Conservation (phyloP, 64 coral and sea anemone genomes). For the Cladopsammia gracilis region DNA sequence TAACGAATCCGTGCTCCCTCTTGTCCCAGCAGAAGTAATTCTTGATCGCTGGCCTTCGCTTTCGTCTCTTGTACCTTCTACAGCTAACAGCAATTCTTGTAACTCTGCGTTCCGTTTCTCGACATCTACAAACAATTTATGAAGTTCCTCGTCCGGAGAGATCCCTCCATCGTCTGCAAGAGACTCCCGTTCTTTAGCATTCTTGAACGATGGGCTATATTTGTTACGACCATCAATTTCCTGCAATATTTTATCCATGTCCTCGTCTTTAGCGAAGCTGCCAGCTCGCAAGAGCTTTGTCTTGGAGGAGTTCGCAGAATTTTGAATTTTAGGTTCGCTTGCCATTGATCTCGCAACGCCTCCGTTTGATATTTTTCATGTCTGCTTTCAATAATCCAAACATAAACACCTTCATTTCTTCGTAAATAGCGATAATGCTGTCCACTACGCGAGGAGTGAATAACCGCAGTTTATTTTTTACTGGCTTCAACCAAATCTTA, state of each 20-base stretch:
- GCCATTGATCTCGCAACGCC: background rate
- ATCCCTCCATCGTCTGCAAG: background rate
- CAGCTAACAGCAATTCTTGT: slow-evolving; percentile 14
- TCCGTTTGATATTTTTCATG: background rate
- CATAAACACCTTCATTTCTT: slow-evolving; percentile 1
- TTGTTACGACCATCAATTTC: background rate
- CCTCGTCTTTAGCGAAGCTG: slow-evolving; percentile 30
- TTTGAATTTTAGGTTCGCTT: background rate
- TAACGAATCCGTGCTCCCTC: slow-evolving; percentile 13
- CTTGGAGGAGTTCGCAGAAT: background rate
- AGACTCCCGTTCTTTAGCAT: background rate
- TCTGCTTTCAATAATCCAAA: background rate
- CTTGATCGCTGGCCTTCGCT: background rate
- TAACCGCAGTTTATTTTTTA: slow-evolving; percentile 10
- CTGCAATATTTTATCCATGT: slow-evolving; percentile 15
- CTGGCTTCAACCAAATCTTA: background rate
- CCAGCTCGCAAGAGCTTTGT: background rate
- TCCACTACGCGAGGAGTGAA: background rate
- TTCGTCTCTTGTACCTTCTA: background rate
- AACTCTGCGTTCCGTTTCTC: slow-evolving; percentile 36
- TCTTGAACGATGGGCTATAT: slow-evolving; percentile 10
- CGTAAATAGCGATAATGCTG: background rate
- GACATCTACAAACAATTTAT: slow-evolving; percentile 24
- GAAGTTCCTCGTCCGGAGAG: slow-evolving; percentile 27
- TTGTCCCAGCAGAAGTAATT: background rate